Percentiles rank a stretch among this genome's conserved stretches.
phyloP scores from a whole-genome alignment of 2,113 vertebrate species.

The Melanotaenia duboulayi region DNA sequence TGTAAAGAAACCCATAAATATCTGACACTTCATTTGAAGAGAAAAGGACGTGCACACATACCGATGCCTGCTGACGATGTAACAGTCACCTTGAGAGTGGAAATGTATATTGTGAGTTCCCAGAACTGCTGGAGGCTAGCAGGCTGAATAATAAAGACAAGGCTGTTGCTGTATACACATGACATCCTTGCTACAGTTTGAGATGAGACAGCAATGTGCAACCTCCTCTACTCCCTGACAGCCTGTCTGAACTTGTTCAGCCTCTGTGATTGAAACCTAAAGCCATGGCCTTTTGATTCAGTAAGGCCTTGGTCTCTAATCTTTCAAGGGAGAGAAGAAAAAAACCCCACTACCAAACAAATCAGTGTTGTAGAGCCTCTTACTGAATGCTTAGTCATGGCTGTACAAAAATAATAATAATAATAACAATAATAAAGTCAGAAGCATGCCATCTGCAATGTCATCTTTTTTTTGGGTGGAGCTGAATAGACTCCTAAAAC shows the following conservation, averaged over 20 bases:
- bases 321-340: background rate
- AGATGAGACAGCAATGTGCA: background rate
- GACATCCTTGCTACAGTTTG: background rate
- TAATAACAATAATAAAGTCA: too few species aligned
- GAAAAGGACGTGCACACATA: background rate
- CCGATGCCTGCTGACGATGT: conserved; percentile 28
- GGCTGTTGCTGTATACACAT: conserved; percentile 7
- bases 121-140: conserved; percentile 10
- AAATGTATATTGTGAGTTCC: conserved; percentile 18
- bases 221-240: background rate
- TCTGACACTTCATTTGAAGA: background rate
- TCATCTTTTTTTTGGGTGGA: too few species aligned
- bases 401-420: too few species aligned
- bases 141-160: conserved; percentile 15
- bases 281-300: background rate
- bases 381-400: too few species aligned
- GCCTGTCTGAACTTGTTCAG: background rate
- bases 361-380: background rate
- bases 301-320: conserved; percentile 7
- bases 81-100: conserved; percentile 13
- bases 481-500: too few species aligned
- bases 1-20: background rate
- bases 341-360: background rate
- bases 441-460: too few species aligned
- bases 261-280: background rate